Base-by-base conservation (phyloP, 2,888 invertebrate species). In the Scaptomyza cyrtandrae region DNA sequence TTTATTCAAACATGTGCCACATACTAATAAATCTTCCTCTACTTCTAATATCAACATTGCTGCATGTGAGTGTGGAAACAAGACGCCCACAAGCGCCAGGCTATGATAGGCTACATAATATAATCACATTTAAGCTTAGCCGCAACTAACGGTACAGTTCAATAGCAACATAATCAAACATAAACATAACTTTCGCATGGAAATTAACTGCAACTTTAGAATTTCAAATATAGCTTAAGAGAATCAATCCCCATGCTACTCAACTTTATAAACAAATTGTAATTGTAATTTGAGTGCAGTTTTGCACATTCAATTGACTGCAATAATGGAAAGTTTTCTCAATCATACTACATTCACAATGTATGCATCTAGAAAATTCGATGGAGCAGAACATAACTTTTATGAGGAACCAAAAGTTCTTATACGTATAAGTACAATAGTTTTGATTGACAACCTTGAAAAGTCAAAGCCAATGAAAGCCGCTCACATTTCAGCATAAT, bases 301-400 rank as follows among this genome's bases (percentile, higher is more conserved):
- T 56, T 61, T 60, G 70, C 53, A 59, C 53, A 59, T 59, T 73
- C 77, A 82, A 82, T 86, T 86, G 88, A 24, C 62, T 65, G 56
- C 71, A 78, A 75, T 67, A 67, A 65, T 64, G 88, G 86, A 88
- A 86, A 86, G 80, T 85, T 86, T 81, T 64, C 46, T 6, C 64
- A 59, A 43, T n/a, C 29, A 45, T 14, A 35, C 24, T 14, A 35
- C 24, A 24, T 24, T 19, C 27, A 19, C 43, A 35, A 48, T 33
- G 29, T 14, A 49, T 6, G 62, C 57, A 55, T 66, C 67, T 75
- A 65, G 78, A 78, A 81, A 49, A 56, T 75, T 78, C 75, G 39
- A 50, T 49, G 46, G 9, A 67, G 77, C 41, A 16, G 16, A 9
- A 14, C 58, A 43, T 16, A 35, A 35, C 14, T 61, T 49, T 50